These are phyloP conservation scores for Blastomussa wellsi DNA, from an alignment of 92 coral and sea anemone genomes.

Conservation along the genomic window DNA sequence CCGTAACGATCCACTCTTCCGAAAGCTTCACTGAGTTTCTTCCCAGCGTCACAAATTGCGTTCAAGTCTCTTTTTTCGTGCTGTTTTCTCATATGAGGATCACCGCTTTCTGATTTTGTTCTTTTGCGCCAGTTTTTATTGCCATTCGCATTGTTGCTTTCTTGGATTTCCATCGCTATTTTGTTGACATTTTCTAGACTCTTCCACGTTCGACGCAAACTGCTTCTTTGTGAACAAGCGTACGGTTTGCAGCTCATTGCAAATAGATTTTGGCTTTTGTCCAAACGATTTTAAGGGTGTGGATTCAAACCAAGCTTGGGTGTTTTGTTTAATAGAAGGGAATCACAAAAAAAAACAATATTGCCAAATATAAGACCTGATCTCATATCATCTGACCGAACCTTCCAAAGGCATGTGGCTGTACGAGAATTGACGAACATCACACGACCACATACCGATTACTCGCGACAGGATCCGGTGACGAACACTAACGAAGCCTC, in stretches of 20 bases:
- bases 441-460: neutral
- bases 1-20: constrained; percentile 90
- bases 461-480: neutral
- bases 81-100: constrained; percentile 45
- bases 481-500: neutral
- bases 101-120: constrained; percentile 53
- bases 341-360: neutral
- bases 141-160: constrained; percentile 45
- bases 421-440: constrained; percentile 1
- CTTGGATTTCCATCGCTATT: constrained; percentile 80
- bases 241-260: constrained; percentile 40
- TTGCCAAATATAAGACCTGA: constrained; percentile 30
- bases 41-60: constrained; percentile 68
- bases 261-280: constrained; percentile 19
- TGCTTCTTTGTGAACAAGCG: constrained; percentile 16
- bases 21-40: constrained; percentile 73
- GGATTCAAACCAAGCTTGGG: constrained; percentile 22
- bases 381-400: constrained; percentile 26
- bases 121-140: constrained; percentile 43
- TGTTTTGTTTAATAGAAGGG: neutral
- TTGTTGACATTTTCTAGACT: constrained; percentile 84
- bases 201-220: constrained; percentile 74
- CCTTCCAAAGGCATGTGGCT: neutral
- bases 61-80: constrained; percentile 67
- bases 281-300: constrained; percentile 24